Evolutionary conservation across 2,888 invertebrate species (phyloP).

Genomic region (Netelia inedita): DNA sequence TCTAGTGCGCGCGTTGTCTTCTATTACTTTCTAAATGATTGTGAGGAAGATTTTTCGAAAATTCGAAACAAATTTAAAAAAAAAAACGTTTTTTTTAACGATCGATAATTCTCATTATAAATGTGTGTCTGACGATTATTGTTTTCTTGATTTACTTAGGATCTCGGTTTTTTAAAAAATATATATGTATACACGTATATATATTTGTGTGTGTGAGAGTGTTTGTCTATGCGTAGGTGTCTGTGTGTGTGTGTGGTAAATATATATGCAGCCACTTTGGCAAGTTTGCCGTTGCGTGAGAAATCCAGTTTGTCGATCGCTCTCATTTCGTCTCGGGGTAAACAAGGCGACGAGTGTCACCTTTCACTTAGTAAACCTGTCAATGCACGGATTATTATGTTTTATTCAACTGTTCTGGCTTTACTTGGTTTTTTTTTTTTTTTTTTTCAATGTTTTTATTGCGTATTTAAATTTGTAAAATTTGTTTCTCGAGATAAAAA

Average conservation of each 20-base stretch:
- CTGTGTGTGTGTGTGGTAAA: not conserved
- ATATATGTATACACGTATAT: slow-evolving; percentile 31
- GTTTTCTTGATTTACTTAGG: slow-evolving; percentile 47
- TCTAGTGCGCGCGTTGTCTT: slow-evolving; percentile 48
- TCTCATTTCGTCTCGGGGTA: slow-evolving; percentile 80
- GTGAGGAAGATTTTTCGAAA: slow-evolving; percentile 17
- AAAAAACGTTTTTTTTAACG: no score
- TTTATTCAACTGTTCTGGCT: slow-evolving; percentile 74
- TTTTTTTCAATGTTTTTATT: slow-evolving; percentile 25
- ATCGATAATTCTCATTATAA: slow-evolving; percentile 54
- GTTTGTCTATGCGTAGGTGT: not conserved
- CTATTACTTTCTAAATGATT: slow-evolving; percentile 56
- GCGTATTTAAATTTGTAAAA: slow-evolving; percentile 31
- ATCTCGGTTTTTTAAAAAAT: slow-evolving; percentile 56
- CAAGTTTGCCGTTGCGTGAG: slow-evolving; percentile 74
- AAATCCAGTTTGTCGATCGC: slow-evolving; percentile 78
- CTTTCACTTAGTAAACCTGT: slow-evolving; percentile 85
- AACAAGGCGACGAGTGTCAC: slow-evolving; percentile 82
- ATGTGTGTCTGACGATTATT: slow-evolving; percentile 58
- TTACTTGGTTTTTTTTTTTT: slow-evolving; percentile 57
- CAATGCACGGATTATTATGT: slow-evolving; percentile 82
- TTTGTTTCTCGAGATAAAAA: slow-evolving; percentile 32
- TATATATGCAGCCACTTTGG: slow-evolving; percentile 68
- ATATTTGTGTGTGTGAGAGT: not conserved
- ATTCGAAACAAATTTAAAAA: slow-evolving; percentile 28